Evolutionary conservation across 2,888 invertebrate genomes (phyloP), one percentile per base, ranked within the genome.

Genomic region (Ceratothoa steindachneri): DNA sequence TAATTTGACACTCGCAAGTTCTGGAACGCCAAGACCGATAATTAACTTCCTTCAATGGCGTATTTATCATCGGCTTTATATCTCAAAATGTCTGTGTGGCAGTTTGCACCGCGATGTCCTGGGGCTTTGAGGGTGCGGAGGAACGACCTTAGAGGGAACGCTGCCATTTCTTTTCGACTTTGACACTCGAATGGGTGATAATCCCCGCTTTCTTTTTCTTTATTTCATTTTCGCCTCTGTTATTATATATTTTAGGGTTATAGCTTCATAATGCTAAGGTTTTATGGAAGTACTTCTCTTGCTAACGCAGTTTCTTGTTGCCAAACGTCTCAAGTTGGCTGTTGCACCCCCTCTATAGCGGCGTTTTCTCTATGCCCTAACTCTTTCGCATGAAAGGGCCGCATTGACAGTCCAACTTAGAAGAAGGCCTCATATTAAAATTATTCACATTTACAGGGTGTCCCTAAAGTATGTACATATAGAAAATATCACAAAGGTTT

Each of bases 61-160:
- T 60, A 60, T 60, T 60, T 60, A 60, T 60, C 60, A 60, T 60
- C 60, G 24, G 60, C 22, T 60, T 60, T 60, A 60, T 60, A 60
- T 60, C 60, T 60, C 24, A 60, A 60, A 60, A 60, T 60, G 60
- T 60, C 60, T n/a, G 60, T 24, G 60, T 22, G 60, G 27, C 60
- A 24, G 19, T n/a, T n/a, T 24, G 60, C 19, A 24, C 15, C 15
- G 19, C 1, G 1, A 24, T 24, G 60, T 60, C 27, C 27, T 60
- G 19, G 60, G 27, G 60, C 27, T 24, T 60, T 24, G 24, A 60
- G 60, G 24, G 60, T 24, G 12, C 24, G n/a, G 24, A 24, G 60
- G 60, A 60, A 60, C 22, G 60, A 24, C 27, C 60, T 9, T 15
- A 24, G 60, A 60, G 60, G 60, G 60, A 60, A 1, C 27, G 12